Percentiles rank a stretch among this genome's conserved stretches.
phyloP scores from a whole-genome alignment of 2,888 invertebrate species.

The Netelia virgata region DNA sequence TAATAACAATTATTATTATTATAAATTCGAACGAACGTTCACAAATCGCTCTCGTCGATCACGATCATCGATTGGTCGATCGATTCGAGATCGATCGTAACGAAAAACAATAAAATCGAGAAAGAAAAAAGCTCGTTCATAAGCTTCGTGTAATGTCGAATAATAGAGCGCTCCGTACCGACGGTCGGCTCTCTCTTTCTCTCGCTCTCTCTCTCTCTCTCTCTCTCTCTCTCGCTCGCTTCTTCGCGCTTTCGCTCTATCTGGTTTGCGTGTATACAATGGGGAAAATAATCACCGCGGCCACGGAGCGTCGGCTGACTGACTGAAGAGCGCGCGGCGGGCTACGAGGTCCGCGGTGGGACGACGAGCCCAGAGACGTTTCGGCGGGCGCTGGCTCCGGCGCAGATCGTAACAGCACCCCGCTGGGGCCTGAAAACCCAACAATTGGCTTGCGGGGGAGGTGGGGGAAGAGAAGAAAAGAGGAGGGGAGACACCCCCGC shows the following conservation, averaged over 20 bases:
- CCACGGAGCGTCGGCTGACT: conserved; percentile 82
- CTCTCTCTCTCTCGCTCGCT: conserved; percentile 1
- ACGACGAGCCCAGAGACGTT: conserved; percentile 76
- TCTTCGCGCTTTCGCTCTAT: not conserved
- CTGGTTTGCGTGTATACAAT: conserved; percentile 77
- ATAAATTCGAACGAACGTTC: not conserved
- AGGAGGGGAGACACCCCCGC: conserved; percentile 60
- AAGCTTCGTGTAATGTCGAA: not conserved
- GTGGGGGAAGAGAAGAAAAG: conserved; percentile 14
- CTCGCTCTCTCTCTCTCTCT: conserved; percentile 20
- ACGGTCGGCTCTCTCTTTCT: conserved; percentile 35
- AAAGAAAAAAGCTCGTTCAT: not conserved
- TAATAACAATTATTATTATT: not conserved
- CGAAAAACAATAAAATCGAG: not conserved
- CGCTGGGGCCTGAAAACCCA: conserved; percentile 35
- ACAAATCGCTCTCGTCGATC: not conserved
- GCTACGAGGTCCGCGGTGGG: conserved; percentile 67
- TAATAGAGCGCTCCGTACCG: conserved; percentile 33
- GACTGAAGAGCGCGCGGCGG: conserved; percentile 80
- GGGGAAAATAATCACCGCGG: conserved; percentile 82
- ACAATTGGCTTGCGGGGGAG: conserved; percentile 39
- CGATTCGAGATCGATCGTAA: not conserved
- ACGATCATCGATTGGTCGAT: not conserved
- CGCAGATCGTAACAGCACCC: conserved; percentile 67
- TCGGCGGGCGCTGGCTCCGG: conserved; percentile 78